A percentile compares a stretch with the other conserved stretches of the same genome.
Evolutionary conservation across 2,797 vertebrate genomes (phyloP).

Genomic region (Trematomus bernacchii): DNA sequence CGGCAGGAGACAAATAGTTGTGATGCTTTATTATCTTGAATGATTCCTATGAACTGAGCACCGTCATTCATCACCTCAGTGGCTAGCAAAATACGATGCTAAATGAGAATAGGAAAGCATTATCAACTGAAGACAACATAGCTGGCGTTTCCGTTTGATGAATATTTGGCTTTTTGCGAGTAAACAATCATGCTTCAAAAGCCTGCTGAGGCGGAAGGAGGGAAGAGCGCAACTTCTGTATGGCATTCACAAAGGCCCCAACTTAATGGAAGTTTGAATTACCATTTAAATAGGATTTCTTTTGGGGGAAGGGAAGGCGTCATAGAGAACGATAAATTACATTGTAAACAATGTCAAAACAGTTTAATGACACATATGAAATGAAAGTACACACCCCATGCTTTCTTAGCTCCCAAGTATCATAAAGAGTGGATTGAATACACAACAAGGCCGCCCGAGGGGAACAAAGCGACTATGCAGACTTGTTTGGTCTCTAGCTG

Average conservation of each 20-base stretch:
- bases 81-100: slow-evolving; percentile 59
- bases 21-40: slow-evolving; percentile 44
- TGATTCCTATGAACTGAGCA: slow-evolving; percentile 57
- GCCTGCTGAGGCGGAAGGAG: slow-evolving; percentile 67
- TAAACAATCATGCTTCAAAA: slow-evolving; percentile 76
- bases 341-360: slow-evolving; percentile 87
- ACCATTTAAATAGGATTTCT: slow-evolving; percentile 88
- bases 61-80: slow-evolving; percentile 52
- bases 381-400: slow-evolving; percentile 74
- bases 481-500: slow-evolving; percentile 80
- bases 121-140: slow-evolving; percentile 60
- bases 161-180: slow-evolving; percentile 78
- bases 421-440: slow-evolving; percentile 79
- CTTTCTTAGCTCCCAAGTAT: slow-evolving; percentile 77
- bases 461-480: slow-evolving; percentile 52
- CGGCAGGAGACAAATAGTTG: slow-evolving; percentile 18
- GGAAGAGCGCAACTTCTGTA: slow-evolving; percentile 73
- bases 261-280: slow-evolving; percentile 86
- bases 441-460: slow-evolving; percentile 69
- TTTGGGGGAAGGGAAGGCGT: slow-evolving; percentile 73
- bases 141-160: slow-evolving; percentile 70
- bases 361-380: slow-evolving; percentile 85
- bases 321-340: slow-evolving; percentile 84
- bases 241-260: slow-evolving; percentile 76
- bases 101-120: slow-evolving; percentile 64